These are phyloP conservation scores for Machaerirhynchus nigripectus DNA, from an alignment of 2,113 vertebrate species.

Conservation along the genomic window DNA sequence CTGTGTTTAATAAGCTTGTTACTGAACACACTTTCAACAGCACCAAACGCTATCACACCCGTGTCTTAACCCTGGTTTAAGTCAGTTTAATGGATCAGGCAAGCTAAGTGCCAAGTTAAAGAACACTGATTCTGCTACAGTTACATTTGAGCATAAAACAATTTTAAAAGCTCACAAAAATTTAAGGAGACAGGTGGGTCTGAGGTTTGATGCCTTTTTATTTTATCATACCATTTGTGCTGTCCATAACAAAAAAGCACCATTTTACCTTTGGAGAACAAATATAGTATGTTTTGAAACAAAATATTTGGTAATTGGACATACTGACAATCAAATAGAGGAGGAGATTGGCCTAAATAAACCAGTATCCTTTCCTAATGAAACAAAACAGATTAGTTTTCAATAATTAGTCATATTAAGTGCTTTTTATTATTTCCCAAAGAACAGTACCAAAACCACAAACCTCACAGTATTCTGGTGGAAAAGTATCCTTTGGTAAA, in stretches of 20 bases:
- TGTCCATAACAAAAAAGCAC: background rate
- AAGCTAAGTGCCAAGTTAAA: background rate
- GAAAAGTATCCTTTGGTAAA: background rate
- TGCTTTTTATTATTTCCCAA: background rate
- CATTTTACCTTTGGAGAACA: background rate
- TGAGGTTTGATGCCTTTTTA: background rate
- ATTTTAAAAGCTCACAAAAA: background rate
- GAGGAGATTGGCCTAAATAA: background rate
- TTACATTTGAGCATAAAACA: background rate
- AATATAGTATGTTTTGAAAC: background rate
- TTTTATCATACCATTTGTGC: background rate
- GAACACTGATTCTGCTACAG: background rate
- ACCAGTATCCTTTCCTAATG: background rate
- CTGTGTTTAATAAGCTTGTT: background rate
- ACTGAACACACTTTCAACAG: background rate
- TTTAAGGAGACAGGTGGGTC: background rate
- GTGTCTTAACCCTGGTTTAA: background rate
- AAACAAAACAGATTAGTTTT: background rate
- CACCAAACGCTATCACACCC: background rate
- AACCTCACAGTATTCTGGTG: background rate
- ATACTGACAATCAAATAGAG: background rate
- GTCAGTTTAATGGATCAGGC: background rate
- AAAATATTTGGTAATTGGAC: background rate
- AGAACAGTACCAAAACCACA: background rate
- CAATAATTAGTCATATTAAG: background rate